Base-by-base conservation (phyloP, 2,888 invertebrate species). In the Clanis bilineata region DNA sequence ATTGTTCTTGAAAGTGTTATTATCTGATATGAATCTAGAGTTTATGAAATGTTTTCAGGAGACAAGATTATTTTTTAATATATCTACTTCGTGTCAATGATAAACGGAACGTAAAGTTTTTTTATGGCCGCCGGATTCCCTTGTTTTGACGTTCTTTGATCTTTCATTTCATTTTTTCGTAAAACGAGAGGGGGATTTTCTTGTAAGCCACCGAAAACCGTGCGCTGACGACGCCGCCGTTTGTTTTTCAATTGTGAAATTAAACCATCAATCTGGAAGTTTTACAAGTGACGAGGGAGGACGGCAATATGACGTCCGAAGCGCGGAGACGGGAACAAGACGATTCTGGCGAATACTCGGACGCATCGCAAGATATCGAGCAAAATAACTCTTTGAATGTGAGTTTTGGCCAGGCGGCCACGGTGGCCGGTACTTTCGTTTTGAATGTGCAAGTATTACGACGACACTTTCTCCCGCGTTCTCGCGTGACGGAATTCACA, bases 251-350 rank as follows among this genome's bases (percentile, higher is more conserved):
- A 67, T 63, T 71, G 71, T 70, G 64, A 70, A 79, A 67, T 63
- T 77, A 83, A 81, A 69, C 77, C 73, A 77, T 74, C 85, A 91
- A 88, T 79, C 90, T 90, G 91, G 91, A 90, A 85, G 86, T 90
- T 66, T 70, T 90, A 76, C 85, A 85, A 80, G 88, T 84, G 68
- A 83, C 82, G 68, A 82, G 83, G 63, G 85, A 85, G 83, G 88
- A 86, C 86, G 86, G 83, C 77, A 84, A 86, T 68, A 92, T 92
- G 90, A 92, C 92, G 88, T 87, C 92, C 80, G 83, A 90, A 65
- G 83, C 79, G 57, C 82, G 86, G 71, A 84, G 86, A 78, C 76
- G 78, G 71, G 86, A 86, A 56, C 88, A 84, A 58, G 87, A 88
- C 66, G 92, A 92, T 74, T 90, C 92, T 62, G 90, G 88, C 62